These are phyloP conservation scores for Plebejus argus DNA, from an alignment of 2,888 invertebrate species.

Conservation along the genomic window DNA sequence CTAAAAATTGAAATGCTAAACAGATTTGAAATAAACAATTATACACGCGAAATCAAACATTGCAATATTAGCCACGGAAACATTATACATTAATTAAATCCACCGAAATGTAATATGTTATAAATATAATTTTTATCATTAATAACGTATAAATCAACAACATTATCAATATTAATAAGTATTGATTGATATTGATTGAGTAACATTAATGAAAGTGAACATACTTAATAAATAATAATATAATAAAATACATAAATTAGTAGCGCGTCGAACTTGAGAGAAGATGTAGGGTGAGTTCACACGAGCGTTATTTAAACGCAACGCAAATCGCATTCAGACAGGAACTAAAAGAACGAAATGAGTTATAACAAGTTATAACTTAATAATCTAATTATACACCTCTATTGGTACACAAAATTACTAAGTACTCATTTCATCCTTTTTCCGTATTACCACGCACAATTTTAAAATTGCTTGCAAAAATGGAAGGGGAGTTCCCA, in stretches of 20 bases:
- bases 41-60: not conserved
- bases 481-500: no score
- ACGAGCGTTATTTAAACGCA: not conserved
- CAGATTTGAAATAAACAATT: not conserved
- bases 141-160: constrained; percentile 10
- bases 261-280: constrained; percentile 5
- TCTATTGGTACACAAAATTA: no score
- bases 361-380: no score
- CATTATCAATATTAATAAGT: constrained; percentile 19
- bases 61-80: not conserved
- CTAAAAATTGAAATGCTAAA: not conserved
- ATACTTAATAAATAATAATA: not conserved
- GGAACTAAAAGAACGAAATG: no score
- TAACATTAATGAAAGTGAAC: constrained; percentile 21
- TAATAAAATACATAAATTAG: constrained; percentile 3
- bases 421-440: no score
- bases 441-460: no score
- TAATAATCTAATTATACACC: no score
- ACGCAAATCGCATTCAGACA: not conserved
- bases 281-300: not conserved
- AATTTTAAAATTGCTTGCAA: no score
- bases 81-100: not conserved
- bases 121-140: constrained; percentile 1
- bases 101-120: not conserved
- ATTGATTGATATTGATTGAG: constrained; percentile 20